A percentile compares a stretch with the other conserved stretches of the same genome.
Conservation (phyloP, 2,888 invertebrate genomes). For the Mimumesa dahlbomi region DNA sequence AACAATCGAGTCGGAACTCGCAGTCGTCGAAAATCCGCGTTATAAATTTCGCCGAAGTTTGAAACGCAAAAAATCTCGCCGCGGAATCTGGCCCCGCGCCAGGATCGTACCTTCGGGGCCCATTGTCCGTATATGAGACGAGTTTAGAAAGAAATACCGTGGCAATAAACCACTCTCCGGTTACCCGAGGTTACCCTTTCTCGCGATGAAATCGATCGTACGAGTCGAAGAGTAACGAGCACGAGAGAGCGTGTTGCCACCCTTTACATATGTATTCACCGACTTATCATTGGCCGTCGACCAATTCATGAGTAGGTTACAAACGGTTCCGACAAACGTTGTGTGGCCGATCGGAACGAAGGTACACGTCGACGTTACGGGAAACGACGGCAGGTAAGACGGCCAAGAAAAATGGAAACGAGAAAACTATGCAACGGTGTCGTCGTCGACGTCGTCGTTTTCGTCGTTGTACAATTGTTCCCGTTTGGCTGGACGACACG, state of each 20-base stretch:
- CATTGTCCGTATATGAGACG: constrained; percentile 47
- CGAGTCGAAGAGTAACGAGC: too few species aligned
- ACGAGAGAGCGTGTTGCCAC: constrained; percentile 8
- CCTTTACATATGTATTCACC: neutral
- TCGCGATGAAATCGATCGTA: constrained; percentile 27
- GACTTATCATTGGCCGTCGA: constrained; percentile 24
- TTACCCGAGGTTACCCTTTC: constrained; percentile 10
- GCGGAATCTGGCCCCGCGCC: constrained; percentile 64
- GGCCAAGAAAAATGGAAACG: too few species aligned
- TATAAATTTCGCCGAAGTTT: constrained; percentile 56
- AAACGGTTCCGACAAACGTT: neutral
- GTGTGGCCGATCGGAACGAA: neutral
- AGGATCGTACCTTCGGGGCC: constrained; percentile 42
- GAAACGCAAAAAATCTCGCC: constrained; percentile 22
- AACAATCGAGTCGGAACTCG: too few species aligned
- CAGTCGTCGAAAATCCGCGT: constrained; percentile 15
- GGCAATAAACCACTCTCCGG: constrained; percentile 60
- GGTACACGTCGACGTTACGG: too few species aligned
- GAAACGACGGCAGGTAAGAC: neutral
- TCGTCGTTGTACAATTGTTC: neutral
- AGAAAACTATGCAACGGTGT: too few species aligned
- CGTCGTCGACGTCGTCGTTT: too few species aligned
- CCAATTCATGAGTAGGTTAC: constrained; percentile 32
- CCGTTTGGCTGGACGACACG: neutral
- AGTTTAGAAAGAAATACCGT: constrained; percentile 12